Evolutionary conservation across 1,140 invertebrate species (phyloP).

Genomic region (Cotesia chilonis): DNA sequence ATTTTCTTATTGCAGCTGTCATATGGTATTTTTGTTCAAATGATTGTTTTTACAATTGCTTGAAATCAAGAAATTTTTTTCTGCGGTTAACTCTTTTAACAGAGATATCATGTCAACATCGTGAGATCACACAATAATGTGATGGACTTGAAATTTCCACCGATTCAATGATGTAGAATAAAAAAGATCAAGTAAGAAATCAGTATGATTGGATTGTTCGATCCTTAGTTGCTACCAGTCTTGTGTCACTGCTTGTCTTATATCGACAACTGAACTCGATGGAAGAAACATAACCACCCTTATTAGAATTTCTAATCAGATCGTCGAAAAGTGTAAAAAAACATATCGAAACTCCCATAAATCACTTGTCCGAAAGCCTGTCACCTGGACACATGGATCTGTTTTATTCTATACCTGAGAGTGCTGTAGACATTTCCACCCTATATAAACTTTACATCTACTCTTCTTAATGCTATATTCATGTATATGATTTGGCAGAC

Average conservation of each 20-base stretch:
- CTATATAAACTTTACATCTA: constrained; percentile 7
- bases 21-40: too few relatives aligned
- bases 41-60: too few relatives aligned
- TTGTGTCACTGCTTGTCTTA: constrained; percentile 52
- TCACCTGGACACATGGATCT: constrained; percentile 60
- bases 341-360: constrained; percentile 61
- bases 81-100: too few relatives aligned
- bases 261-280: constrained; percentile 12
- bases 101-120: neutral
- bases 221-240: constrained; percentile 30
- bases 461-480: neutral
- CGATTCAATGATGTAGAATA: constrained; percentile 37
- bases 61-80: too few relatives aligned
- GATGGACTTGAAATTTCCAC: constrained; percentile 44
- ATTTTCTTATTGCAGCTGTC: too few relatives aligned
- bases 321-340: constrained; percentile 60
- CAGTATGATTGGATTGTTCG: constrained; percentile 50
- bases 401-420: constrained; percentile 45
- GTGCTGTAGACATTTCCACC: constrained; percentile 41
- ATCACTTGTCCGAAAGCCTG: constrained; percentile 60
- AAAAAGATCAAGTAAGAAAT: constrained; percentile 48
- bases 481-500: neutral
- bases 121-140: constrained; percentile 43
- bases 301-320: constrained; percentile 66
- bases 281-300: constrained; percentile 36